These are phyloP conservation scores for Rhorus exstirpatorius DNA, from an alignment of 2,888 invertebrate genomes.

Conservation along the genomic window DNA sequence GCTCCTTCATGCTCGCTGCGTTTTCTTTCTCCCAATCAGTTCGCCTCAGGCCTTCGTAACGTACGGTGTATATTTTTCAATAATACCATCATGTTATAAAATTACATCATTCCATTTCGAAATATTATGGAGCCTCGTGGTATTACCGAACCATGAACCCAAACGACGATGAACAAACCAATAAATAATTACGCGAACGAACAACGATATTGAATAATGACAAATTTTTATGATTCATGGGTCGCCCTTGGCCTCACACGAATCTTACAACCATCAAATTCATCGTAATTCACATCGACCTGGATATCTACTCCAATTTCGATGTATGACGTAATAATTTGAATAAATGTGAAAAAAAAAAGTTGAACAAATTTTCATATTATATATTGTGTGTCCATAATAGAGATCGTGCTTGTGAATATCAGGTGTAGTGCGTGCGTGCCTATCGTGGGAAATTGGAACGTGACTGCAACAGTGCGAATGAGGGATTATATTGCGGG, in stretches of 20 bases:
- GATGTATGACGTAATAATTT: background rate
- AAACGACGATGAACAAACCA: constrained; percentile 1
- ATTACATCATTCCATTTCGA: constrained; percentile 14
- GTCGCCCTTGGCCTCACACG: constrained; percentile 21
- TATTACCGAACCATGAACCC: constrained; percentile 4
- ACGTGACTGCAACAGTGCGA: constrained; percentile 66
- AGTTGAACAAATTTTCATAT: background rate
- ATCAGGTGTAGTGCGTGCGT: constrained; percentile 65
- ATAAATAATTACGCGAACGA: background rate
- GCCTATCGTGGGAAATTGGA: constrained; percentile 61
- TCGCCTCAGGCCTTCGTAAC: constrained; percentile 72
- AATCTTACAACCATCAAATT: constrained; percentile 8
- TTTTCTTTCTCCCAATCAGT: constrained; percentile 73
- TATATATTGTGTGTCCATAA: background rate
- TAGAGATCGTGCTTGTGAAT: constrained; percentile 49
- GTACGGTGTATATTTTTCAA: constrained; percentile 47
- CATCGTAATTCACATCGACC: background rate
- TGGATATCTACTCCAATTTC: background rate
- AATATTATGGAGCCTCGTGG: constrained; percentile 33
- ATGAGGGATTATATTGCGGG: constrained; percentile 50
- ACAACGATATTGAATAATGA: constrained; percentile 22
- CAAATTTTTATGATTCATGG: constrained; percentile 27
- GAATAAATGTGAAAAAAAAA: background rate
- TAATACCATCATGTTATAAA: constrained; percentile 25
- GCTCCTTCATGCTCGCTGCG: constrained; percentile 68